Base-by-base conservation (phyloP, 2,113 vertebrate species). In the Neodontobutis hainanensis region DNA sequence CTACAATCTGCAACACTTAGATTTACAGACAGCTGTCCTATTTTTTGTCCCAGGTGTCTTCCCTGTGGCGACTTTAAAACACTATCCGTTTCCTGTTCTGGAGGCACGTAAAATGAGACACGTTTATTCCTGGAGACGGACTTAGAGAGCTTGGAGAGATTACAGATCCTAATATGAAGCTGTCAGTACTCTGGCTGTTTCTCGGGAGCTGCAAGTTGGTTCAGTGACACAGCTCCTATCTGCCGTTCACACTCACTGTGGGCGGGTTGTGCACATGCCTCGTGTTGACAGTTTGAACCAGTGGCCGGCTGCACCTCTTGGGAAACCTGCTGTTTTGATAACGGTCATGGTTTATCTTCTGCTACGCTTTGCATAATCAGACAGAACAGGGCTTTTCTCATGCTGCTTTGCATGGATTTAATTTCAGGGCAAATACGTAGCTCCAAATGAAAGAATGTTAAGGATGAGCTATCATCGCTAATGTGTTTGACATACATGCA, bases 301-400 rank as follows among this genome's bases (percentile, higher is more conserved):
- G 81, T 73, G 77, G 77, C 77, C 85, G 86, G 85, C 85, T 91
- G 88, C 63, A 70, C 46, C 50, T 51, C 35, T 64, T 11, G 12
- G 11, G 47, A 65, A 82, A 75, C 65, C 75, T 62, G 75, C 73
- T 49, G 76, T 88, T 89, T 72, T 70, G 70, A 81, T 83, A 91
- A 91, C 87, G 70, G 85, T 77, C 64, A 46, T 12, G 4, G 81
- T 86, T 90, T 92, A 92, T 90, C 89, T 90, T 47, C 71, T 48
- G 35, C 57, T 4, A 62, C 64, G 75, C 72, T 91, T 91, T 92
- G 90, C 90, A 91, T 91, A 92, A 90, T 70, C 64, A 85, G 80
- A 72, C 12, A 44, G 48, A 81, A 12, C 64, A 6, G n/a, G 8
- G 0, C 73, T 75, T 88, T 90, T 88, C 81, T 81, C 84, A 11